Evolutionary conservation across 2,113 vertebrate species (phyloP).

Genomic region (Ceyx cyanopectus): DNA sequence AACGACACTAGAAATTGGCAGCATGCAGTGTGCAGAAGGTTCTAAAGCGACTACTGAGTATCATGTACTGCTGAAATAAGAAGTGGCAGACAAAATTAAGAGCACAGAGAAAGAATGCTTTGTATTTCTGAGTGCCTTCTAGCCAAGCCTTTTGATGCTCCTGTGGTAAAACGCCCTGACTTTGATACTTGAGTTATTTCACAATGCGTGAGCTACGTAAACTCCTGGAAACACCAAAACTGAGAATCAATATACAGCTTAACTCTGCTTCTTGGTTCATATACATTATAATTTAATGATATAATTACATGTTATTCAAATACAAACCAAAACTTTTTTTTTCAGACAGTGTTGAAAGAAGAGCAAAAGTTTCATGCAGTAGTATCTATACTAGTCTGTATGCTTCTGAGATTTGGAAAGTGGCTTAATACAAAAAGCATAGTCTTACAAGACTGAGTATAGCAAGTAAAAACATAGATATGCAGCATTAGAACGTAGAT

Average conservation of each 20-base stretch:
- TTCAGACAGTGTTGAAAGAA: neutral
- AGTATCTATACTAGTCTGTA: neutral
- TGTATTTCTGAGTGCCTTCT: neutral
- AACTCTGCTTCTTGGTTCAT: conserved; percentile 14
- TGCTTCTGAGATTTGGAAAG: neutral
- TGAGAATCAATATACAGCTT: neutral
- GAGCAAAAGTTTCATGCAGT: neutral
- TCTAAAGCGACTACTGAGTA: neutral
- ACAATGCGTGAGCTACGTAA: neutral
- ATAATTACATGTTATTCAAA: neutral
- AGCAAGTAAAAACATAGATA: neutral
- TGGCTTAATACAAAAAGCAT: neutral
- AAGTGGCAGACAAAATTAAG: neutral
- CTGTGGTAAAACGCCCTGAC: neutral
- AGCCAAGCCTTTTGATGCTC: neutral
- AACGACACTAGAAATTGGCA: neutral
- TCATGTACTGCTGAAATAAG: neutral
- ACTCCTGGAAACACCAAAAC: neutral
- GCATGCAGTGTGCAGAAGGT: conserved; percentile 8
- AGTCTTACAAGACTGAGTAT: neutral
- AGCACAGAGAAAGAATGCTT: neutral
- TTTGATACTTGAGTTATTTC: neutral
- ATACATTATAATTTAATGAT: neutral
- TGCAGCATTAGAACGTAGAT: neutral
- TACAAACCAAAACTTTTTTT: neutral